These are phyloP conservation scores for Drosophila sproati DNA, from an alignment of 1,140 invertebrate genomes.

Conservation along the genomic window DNA sequence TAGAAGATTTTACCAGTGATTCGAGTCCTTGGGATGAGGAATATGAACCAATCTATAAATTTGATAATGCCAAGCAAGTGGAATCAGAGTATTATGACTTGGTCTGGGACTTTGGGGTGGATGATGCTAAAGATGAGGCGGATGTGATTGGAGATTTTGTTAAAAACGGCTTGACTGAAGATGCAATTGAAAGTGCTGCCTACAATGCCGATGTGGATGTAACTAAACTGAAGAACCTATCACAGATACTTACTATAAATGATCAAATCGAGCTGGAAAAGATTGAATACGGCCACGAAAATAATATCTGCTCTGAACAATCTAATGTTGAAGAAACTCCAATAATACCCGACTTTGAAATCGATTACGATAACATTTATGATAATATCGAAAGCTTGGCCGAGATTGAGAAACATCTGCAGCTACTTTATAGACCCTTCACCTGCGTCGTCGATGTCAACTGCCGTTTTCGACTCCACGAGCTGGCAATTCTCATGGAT, in stretches of 20 bases:
- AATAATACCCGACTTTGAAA: constrained; percentile 28
- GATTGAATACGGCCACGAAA: not conserved
- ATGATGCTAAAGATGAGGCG: constrained; percentile 5
- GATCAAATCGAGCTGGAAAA: not conserved
- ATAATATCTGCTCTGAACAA: too few species aligned
- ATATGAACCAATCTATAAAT: not conserved
- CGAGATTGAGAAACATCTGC: constrained; percentile 48
- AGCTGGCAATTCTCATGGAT: constrained; percentile 48
- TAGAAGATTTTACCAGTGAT: not conserved
- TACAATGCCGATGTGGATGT: not conserved
- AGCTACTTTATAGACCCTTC: constrained; percentile 63
- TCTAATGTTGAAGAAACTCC: not conserved
- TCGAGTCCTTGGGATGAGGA: constrained; percentile 26
- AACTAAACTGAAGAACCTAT: not conserved
- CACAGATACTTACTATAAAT: constrained; percentile 11
- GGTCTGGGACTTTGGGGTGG: constrained; percentile 13
- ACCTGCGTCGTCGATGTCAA: constrained; percentile 46
- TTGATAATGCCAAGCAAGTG: constrained; percentile 14
- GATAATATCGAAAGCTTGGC: constrained; percentile 37
- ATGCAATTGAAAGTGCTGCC: not conserved
- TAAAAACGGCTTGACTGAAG: constrained; percentile 8
- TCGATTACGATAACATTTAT: constrained; percentile 55
- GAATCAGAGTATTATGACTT: not conserved
- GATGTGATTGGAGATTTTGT: constrained; percentile 32
- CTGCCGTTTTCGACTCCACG: constrained; percentile 55